A percentile compares a stretch with the other conserved stretches of the same genome.
Evolutionary conservation across 2,113 vertebrate species (phyloP).

Genomic region (Struthidea cinerea): DNA sequence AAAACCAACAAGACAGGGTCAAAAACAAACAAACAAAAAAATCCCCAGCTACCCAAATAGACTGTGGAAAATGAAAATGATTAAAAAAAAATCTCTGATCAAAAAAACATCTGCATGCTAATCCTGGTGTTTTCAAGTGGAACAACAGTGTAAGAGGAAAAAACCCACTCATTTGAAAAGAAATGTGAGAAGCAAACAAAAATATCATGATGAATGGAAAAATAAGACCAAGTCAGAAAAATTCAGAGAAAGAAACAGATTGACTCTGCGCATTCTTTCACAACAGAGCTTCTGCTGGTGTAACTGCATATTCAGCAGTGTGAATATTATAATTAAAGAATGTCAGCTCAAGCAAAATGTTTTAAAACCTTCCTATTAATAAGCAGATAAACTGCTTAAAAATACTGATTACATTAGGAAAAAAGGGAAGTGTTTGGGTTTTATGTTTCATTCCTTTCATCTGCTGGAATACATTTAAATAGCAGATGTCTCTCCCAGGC

Average conservation of each 20-base stretch:
- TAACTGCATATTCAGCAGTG: slow-evolving; percentile 49
- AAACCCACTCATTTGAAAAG: slow-evolving; percentile 16
- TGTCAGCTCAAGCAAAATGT: slow-evolving; percentile 51
- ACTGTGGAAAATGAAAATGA: slow-evolving; percentile 34
- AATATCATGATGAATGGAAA: slow-evolving; percentile 39
- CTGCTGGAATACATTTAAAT: slow-evolving; percentile 14
- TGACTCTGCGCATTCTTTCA: slow-evolving; percentile 25
- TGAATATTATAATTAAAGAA: slow-evolving; percentile 60
- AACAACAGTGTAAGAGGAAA: slow-evolving; percentile 32
- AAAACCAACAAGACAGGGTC: background rate
- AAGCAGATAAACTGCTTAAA: slow-evolving; percentile 53
- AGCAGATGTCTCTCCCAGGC: slow-evolving; percentile 31
- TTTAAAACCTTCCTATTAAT: slow-evolving; percentile 56
- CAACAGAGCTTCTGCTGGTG: slow-evolving; percentile 31
- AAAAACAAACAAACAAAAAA: slow-evolving; percentile 25
- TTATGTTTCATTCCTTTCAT: slow-evolving; percentile 32
- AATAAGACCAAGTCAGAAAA: slow-evolving; percentile 45
- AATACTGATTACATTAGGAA: slow-evolving; percentile 41
- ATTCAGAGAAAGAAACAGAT: slow-evolving; percentile 52
- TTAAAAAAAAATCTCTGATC: slow-evolving; percentile 22
- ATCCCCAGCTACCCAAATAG: slow-evolving; percentile 25
- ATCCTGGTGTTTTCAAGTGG: slow-evolving; percentile 60
- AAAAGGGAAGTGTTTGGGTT: background rate
- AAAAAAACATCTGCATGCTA: slow-evolving; percentile 63
- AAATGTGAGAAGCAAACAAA: slow-evolving; percentile 51